Evolutionary conservation across 2,888 invertebrate species (phyloP).

Genomic region (Rhagium mordax): DNA sequence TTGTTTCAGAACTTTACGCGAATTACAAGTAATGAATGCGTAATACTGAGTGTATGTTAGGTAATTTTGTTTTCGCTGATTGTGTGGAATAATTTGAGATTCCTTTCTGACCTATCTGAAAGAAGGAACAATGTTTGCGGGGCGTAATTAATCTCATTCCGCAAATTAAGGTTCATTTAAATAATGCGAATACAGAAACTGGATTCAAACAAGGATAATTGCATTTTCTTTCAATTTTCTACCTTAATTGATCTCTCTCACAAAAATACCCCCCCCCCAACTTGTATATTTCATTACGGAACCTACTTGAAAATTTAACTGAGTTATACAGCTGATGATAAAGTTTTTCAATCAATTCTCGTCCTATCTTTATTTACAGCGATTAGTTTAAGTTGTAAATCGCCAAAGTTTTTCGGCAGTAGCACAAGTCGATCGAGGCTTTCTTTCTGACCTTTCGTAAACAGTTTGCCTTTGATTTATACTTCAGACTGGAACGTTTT

Average conservation of each 20-base stretch:
- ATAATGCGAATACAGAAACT: constrained; percentile 24
- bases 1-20: too few species aligned
- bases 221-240: constrained; percentile 35
- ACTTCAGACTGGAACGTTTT: not conserved
- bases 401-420: not conserved
- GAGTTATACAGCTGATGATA: constrained; percentile 27
- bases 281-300: constrained; percentile 27
- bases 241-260: constrained; percentile 33
- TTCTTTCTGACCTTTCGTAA: not conserved
- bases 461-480: not conserved
- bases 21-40: too few species aligned
- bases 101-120: not conserved
- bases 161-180: constrained; percentile 32
- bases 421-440: not conserved
- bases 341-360: not conserved
- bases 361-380: not conserved
- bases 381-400: constrained; percentile 3
- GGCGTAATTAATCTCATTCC: constrained; percentile 8
- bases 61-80: not conserved
- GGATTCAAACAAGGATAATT: constrained; percentile 30
- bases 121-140: not conserved
- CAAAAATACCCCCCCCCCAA: constrained; percentile 32
- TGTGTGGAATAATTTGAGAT: not conserved
- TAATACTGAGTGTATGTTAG: too few species aligned
- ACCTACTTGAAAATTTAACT: constrained; percentile 33